These are phyloP conservation scores for Microctonus aethiopoides DNA, from an alignment of 2,888 invertebrate genomes.

Conservation along the genomic window DNA sequence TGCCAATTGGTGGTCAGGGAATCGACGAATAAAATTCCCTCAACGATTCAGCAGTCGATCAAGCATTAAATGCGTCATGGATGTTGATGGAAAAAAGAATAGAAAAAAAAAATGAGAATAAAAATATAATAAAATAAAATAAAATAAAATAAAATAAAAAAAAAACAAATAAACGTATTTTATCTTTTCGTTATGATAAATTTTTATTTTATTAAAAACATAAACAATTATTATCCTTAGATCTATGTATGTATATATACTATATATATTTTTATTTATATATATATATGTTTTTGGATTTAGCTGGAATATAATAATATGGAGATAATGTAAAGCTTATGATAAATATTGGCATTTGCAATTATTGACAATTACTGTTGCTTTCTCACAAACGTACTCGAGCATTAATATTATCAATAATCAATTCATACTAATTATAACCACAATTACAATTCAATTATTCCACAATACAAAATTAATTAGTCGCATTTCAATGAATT, in stretches of 20 bases:
- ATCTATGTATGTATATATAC: constrained; percentile 10
- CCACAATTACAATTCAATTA: not conserved
- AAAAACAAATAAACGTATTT: no score
- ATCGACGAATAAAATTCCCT: constrained; percentile 17
- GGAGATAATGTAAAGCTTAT: not conserved
- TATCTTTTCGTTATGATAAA: not conserved
- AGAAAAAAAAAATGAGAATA: not conserved
- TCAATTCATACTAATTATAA: not conserved
- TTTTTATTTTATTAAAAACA: constrained; percentile 26
- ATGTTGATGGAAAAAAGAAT: not conserved
- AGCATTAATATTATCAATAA: not conserved
- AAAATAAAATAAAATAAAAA: no score
- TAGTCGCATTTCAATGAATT: not conserved
- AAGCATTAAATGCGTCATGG: not conserved
- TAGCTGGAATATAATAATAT: not conserved
- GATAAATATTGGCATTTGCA: not conserved
- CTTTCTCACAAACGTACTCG: not conserved
- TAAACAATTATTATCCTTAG: constrained; percentile 18
- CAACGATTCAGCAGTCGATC: constrained; percentile 10
- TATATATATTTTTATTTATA: constrained; percentile 9
- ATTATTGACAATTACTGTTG: not conserved
- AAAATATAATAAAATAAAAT: not conserved
- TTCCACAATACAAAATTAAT: not conserved
- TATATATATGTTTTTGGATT: constrained; percentile 10
- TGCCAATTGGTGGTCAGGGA: constrained; percentile 19